Evolutionary conservation across 2,113 vertebrate genomes (phyloP), one percentile per base, ranked within the genome.

Genomic region (Lepisosteus oculatus): DNA sequence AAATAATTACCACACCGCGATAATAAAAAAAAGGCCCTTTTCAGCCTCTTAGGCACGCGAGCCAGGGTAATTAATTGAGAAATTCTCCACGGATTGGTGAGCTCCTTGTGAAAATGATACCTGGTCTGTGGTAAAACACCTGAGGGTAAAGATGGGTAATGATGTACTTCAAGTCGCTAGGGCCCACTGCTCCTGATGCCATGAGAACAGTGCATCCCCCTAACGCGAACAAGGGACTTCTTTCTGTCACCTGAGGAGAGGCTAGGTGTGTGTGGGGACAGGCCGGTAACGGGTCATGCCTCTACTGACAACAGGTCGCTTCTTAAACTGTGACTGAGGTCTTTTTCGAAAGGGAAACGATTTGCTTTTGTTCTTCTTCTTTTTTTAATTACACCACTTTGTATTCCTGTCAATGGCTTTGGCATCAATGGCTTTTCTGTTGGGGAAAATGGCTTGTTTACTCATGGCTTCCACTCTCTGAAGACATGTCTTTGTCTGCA

Each of bases 1-100:
- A 81, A 79, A 74, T 91, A 90, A 94, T 92, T 92, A 86, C 79
- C 79, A 88, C 76, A 71, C 72, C 78, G 55, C 80, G 65, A 59
- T 79, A 80, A 74, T 87, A 61, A 84, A 76, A 79, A 79, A 68
- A 57, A 75, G 78, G 65, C 78, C 81, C 81, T 85, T 84, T 88
- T 85, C 83, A 87, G 72, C 76, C 86, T 74, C 75, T 86, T 70
- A 81, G 79, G 84, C 75, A 70, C 3, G 15, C 70, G 74, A 78
- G 13, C 17, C 72, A 59, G 42, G 29, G 65, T 78, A 86, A 91
- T 90, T 86, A 90, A 90, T 90, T 91, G 87, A 65, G 70, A 85
- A 76, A 59, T 3, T 44, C 73, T 78, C 64, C 77, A 76, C 73
- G 78, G 74, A 88, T 83, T 78, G 69, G 77, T 77, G 80, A 78